phyloP scores from a whole-genome alignment of 2,888 invertebrate genomes.

The Belgica antarctica region DNA sequence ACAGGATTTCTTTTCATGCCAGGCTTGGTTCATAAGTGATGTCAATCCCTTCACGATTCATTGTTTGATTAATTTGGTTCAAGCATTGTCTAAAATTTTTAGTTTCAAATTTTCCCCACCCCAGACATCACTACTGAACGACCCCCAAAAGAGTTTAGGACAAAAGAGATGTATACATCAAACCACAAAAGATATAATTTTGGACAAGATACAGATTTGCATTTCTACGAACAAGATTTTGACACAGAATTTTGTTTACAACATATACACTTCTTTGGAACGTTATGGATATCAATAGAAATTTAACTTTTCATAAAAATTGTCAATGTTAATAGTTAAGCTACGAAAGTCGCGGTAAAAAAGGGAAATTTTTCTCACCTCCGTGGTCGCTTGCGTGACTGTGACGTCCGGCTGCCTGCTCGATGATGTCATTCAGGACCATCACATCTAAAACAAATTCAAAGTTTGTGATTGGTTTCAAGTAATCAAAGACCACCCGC shows the following conservation, averaged over 20 bases:
- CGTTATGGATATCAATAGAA: background rate
- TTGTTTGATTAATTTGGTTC: no score
- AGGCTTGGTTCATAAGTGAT: no score
- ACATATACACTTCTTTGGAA: conserved; percentile 29
- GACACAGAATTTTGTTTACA: background rate
- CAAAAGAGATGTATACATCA: conserved; percentile 30
- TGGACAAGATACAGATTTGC: background rate
- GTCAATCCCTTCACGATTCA: no score
- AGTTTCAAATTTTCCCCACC: no score
- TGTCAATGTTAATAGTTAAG: conserved; percentile 26
- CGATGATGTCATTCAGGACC: conserved; percentile 95
- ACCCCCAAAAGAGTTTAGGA: no score
- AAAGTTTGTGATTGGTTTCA: no score
- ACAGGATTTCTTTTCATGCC: no score
- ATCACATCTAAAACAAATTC: conserved; percentile 75
- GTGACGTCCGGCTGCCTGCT: conserved; percentile 88
- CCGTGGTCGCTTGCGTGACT: conserved; percentile 83
- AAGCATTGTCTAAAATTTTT: no score
- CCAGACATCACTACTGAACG: no score
- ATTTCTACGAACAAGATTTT: background rate
- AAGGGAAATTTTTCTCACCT: conserved; percentile 67
- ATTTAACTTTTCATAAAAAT: conserved; percentile 13
- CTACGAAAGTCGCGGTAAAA: background rate
- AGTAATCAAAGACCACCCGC: background rate
- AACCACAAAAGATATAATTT: background rate